Evolutionary conservation across 2,888 invertebrate genomes (phyloP), one percentile per base, ranked within the genome.

Genomic region (Apotomis capreana): DNA sequence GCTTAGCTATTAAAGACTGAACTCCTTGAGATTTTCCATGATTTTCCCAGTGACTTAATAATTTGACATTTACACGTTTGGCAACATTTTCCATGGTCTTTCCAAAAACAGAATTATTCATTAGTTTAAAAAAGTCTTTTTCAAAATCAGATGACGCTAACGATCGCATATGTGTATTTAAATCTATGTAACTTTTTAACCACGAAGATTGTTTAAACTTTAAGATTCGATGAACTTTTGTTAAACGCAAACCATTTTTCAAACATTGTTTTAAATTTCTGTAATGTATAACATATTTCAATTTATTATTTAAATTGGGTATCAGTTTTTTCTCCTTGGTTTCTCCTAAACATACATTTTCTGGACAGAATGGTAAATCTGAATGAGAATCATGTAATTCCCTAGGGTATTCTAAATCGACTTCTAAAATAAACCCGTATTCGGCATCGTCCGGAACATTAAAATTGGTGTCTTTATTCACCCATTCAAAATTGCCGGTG

Each of bases 341-440:
- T n/a, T n/a, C n/a, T n/a, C n/a, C n/a, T n/a, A n/a, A n/a, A n/a
- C n/a, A n/a, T n/a, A n/a, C n/a, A n/a, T 74, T n/a, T 15, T 74
- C 73, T 8, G 75, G 46, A 59, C 71, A 73, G 57, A 75, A 75
- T 13, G 68, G 70, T 8, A 70, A 46, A 68, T 76, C 74, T 15
- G 58, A 67, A 54, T 75, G 75, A 0, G 15, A 4, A 44, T 74
- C 60, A 6, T 76, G 76, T 4, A 75, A 55, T 12, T 64, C 3
- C 4, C 58, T 44, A 1, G 76, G 75, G 26, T 76, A 76, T 0
- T 67, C 63, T 3, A 75, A 15, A n/a, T 76, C 75, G 0, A 76
- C 74, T 64, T 75, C 74, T 57, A 76, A 49, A 10, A 74, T 65
- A 58, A 64, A 74, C 9, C 70, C 73, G 40, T 52, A 26, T 12